phyloP scores from a whole-genome alignment of 2,888 invertebrate species.

The Limnephilus rhombicus region DNA sequence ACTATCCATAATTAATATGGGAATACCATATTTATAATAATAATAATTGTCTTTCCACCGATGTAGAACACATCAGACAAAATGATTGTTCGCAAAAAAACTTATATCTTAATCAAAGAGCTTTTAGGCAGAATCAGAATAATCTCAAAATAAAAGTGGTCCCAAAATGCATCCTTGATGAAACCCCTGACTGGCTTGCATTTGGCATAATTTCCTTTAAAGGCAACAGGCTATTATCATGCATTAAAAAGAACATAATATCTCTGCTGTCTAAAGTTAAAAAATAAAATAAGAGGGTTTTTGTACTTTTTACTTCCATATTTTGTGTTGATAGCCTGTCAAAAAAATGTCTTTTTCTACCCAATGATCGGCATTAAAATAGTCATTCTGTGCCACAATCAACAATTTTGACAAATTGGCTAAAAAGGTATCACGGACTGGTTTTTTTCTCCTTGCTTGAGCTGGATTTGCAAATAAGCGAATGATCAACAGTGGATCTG shows the following conservation, averaged over 20 bases:
- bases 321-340: too few species aligned
- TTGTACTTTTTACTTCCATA: too few species aligned
- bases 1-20: not conserved
- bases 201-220: not conserved
- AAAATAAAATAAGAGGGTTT: too few species aligned
- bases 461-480: too few species aligned
- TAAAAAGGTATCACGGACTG: not conserved
- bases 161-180: not conserved
- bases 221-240: not conserved
- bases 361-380: not conserved
- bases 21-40: not conserved
- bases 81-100: not conserved
- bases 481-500: not conserved
- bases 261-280: not conserved
- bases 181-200: not conserved
- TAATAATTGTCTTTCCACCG: not conserved
- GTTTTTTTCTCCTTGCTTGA: not conserved
- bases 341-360: not conserved
- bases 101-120: not conserved
- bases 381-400: not conserved
- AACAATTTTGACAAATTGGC: too few species aligned
- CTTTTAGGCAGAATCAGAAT: not conserved
- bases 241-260: not conserved
- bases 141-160: not conserved
- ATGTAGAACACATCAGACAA: not conserved